A percentile compares a stretch with the other conserved stretches of the same genome.
phyloP scores from a whole-genome alignment of 2,888 invertebrate species.

The Byasa hedistus region DNA sequence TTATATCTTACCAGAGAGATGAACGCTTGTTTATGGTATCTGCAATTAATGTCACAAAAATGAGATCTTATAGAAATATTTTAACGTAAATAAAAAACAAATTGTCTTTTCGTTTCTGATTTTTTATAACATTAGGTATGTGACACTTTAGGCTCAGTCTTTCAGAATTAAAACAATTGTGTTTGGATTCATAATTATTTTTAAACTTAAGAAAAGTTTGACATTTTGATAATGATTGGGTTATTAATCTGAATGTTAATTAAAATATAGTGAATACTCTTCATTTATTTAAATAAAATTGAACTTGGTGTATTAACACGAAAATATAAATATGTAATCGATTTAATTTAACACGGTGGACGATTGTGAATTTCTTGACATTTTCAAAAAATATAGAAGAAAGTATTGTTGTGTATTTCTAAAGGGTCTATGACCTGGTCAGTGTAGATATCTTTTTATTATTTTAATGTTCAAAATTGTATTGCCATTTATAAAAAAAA shows the following conservation, averaged over 20 bases:
- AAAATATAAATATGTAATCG: conserved; percentile 4
- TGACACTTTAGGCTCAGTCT: too few species aligned
- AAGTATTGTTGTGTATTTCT: conserved; percentile 21
- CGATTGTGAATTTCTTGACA: conserved; percentile 18
- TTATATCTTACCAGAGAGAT: not conserved
- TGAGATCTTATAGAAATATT: not conserved
- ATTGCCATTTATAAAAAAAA: conserved; percentile 74
- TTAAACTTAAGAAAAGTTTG: too few species aligned
- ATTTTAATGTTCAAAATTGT: conserved; percentile 74
- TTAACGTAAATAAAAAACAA: too few species aligned
- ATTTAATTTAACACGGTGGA: conserved; percentile 9
- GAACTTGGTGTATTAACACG: conserved; percentile 17
- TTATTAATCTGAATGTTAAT: too few species aligned
- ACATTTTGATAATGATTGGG: too few species aligned
- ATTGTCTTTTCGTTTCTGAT: not conserved
- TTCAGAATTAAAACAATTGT: too few species aligned
- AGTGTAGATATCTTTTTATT: conserved; percentile 47
- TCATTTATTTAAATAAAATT: conserved; percentile 21
- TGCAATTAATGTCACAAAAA: not conserved
- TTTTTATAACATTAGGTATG: not conserved
- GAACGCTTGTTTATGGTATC: not conserved
- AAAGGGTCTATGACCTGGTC: conserved; percentile 18
- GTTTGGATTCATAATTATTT: too few species aligned
- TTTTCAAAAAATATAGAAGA: conserved; percentile 11
- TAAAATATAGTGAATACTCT: not conserved